Evolutionary conservation across 2,797 vertebrate species (phyloP).

Genomic region (Danio albolineatus): DNA sequence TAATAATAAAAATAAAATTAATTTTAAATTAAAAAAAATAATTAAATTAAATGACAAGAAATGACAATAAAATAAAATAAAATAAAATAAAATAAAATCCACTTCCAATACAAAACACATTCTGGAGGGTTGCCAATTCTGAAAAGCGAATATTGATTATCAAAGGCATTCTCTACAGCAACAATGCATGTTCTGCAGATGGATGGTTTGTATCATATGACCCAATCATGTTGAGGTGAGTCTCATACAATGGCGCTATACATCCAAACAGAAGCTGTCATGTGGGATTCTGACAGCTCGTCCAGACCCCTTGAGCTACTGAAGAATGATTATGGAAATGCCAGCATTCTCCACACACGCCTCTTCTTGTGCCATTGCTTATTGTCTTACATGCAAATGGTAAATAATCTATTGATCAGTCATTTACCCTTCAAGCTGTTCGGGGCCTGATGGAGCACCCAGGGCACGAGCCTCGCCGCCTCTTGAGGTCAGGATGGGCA

Average conservation of each 20-base stretch:
- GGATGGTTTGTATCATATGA: slow-evolving; percentile 36
- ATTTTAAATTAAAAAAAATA: too few species aligned
- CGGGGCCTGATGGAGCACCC: slow-evolving; percentile 4
- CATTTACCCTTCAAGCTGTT: slow-evolving; percentile 45
- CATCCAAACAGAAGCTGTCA: slow-evolving; percentile 36
- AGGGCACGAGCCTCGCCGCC: slow-evolving; percentile 33
- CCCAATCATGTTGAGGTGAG: slow-evolving; percentile 37
- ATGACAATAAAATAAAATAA: too few species aligned
- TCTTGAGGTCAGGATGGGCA: slow-evolving; percentile 35
- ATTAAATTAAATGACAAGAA: too few species aligned
- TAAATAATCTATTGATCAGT: slow-evolving; percentile 54
- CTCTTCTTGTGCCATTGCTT: slow-evolving; percentile 31
- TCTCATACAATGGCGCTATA: slow-evolving; percentile 30
- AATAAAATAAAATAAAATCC: too few species aligned
- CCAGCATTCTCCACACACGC: slow-evolving; percentile 32
- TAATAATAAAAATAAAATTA: too few species aligned
- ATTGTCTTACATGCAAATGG: slow-evolving; percentile 47
- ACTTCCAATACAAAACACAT: not conserved
- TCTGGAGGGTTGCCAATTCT: not conserved
- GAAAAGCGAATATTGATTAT: slow-evolving; percentile 32
- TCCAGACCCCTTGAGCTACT: slow-evolving; percentile 26
- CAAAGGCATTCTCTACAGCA: slow-evolving; percentile 10
- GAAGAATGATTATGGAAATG: slow-evolving; percentile 48
- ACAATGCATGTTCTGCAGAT: slow-evolving; percentile 39
- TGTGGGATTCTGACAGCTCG: slow-evolving; percentile 21